phyloP scores from a whole-genome alignment of 2,113 vertebrate genomes.

The Riparia riparia region DNA sequence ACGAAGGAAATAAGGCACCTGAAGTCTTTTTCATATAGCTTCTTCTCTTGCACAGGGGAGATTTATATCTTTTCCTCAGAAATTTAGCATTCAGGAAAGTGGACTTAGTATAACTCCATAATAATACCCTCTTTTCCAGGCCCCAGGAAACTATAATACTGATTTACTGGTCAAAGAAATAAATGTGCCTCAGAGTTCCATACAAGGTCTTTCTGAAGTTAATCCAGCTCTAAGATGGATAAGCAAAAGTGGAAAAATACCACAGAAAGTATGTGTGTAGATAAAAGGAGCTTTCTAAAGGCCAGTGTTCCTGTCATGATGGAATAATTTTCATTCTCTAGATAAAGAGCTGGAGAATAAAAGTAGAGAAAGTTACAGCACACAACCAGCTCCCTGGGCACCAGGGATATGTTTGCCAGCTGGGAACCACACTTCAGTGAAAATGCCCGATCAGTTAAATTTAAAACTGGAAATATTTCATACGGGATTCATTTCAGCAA shows the following conservation, averaged over 20 bases:
- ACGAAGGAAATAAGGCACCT: constrained; percentile 24
- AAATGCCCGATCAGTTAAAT: neutral
- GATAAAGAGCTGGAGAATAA: constrained; percentile 27
- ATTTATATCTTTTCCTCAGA: constrained; percentile 51
- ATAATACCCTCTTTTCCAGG: constrained; percentile 45
- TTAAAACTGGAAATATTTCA: neutral
- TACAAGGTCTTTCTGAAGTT: constrained; percentile 59
- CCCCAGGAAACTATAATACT: constrained; percentile 57
- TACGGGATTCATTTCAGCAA: neutral
- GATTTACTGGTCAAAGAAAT: constrained; percentile 60
- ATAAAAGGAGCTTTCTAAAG: constrained; percentile 61
- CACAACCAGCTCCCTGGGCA: neutral
- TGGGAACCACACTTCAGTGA: neutral
- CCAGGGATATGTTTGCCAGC: neutral
- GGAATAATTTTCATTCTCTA: constrained; percentile 27
- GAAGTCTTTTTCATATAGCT: constrained; percentile 38
- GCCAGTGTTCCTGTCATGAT: constrained; percentile 10
- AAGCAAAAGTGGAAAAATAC: constrained; percentile 50
- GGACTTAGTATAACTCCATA: constrained; percentile 46
- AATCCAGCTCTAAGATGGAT: constrained; percentile 53
- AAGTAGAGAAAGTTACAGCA: neutral
- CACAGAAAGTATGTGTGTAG: constrained; percentile 4
- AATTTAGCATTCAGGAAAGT: constrained; percentile 35
- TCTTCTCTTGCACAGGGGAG: neutral
- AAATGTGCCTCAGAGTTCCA: constrained; percentile 39